Conservation (phyloP, 2,797 vertebrate genomes). For the Lacerta agilis region DNA sequence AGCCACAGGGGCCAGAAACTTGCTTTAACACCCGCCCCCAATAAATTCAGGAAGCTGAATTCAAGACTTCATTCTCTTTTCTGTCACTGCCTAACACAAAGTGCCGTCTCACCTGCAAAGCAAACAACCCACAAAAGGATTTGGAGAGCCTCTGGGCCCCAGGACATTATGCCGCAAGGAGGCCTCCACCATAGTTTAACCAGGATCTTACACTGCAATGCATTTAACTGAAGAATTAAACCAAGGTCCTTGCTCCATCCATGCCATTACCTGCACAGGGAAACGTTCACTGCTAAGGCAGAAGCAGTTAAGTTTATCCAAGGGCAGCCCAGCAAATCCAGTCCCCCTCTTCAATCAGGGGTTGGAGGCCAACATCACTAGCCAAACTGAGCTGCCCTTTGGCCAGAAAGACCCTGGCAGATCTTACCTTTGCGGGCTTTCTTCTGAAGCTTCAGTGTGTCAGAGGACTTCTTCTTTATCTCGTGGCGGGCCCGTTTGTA, state of each 20-base stretch:
- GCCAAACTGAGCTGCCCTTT: too few species aligned
- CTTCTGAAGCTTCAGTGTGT: slow-evolving; percentile 97
- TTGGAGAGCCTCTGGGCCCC: not conserved
- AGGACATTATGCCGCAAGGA: not conserved
- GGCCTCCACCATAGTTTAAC: not conserved
- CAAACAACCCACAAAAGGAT: not conserved
- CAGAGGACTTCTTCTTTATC: slow-evolving; percentile 97
- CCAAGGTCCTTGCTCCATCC: too few species aligned
- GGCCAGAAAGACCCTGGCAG: not conserved
- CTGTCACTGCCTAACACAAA: not conserved
- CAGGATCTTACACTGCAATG: too few species aligned
- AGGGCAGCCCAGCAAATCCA: not conserved
- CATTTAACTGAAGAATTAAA: not conserved
- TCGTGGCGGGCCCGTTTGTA: slow-evolving; percentile 97
- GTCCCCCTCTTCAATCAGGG: too few species aligned
- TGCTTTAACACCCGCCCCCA: not conserved
- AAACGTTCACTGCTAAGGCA: not conserved
- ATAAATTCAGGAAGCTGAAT: not conserved
- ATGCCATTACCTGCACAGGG: not conserved
- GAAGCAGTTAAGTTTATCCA: not conserved
- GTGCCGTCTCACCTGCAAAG: not conserved
- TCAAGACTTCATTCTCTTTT: not conserved
- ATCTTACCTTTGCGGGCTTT: slow-evolving; percentile 95
- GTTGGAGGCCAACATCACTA: not conserved
- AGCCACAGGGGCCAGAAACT: not conserved